phyloP scores from a whole-genome alignment of 2,797 vertebrate genomes.

The Sciurus vulgaris region DNA sequence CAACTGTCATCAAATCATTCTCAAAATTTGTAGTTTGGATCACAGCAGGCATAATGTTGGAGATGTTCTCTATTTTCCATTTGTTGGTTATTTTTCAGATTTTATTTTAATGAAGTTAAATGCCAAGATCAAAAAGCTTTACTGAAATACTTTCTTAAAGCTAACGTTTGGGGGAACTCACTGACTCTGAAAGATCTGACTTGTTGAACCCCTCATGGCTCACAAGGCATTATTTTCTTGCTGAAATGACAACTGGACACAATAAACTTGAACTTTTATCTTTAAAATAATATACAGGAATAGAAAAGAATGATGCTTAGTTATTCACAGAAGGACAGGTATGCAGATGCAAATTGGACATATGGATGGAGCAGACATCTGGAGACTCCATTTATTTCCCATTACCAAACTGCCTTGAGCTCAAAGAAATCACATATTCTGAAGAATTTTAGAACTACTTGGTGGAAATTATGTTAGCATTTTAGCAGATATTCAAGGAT shows the following conservation, averaged over 20 bases:
- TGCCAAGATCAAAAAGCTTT: conserved; percentile 43
- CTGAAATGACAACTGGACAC: background rate
- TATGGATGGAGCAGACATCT: conserved; percentile 16
- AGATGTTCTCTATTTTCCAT: background rate
- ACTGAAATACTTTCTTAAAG: background rate
- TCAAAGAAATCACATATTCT: conserved; percentile 47
- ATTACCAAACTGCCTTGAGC: conserved; percentile 48
- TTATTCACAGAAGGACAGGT: conserved; percentile 35
- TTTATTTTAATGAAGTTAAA: background rate
- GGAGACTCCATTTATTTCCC: conserved; percentile 56
- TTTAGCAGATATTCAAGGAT: conserved; percentile 44
- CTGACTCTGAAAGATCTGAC: background rate
- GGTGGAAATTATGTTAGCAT: conserved; percentile 35
- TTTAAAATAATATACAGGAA: conserved; percentile 23
- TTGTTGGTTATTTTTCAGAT: background rate
- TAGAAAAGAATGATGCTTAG: background rate
- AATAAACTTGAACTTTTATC: background rate
- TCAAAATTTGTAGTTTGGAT: background rate
- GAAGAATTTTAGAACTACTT: conserved; percentile 53
- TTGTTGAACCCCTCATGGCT: background rate
- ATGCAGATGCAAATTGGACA: conserved; percentile 42
- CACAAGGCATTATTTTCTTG: background rate
- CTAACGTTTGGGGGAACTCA: background rate
- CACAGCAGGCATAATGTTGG: background rate
- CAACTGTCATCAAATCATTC: background rate